Conservation (phyloP, 1,140 invertebrate genomes). For the Pomacea maculata region DNA sequence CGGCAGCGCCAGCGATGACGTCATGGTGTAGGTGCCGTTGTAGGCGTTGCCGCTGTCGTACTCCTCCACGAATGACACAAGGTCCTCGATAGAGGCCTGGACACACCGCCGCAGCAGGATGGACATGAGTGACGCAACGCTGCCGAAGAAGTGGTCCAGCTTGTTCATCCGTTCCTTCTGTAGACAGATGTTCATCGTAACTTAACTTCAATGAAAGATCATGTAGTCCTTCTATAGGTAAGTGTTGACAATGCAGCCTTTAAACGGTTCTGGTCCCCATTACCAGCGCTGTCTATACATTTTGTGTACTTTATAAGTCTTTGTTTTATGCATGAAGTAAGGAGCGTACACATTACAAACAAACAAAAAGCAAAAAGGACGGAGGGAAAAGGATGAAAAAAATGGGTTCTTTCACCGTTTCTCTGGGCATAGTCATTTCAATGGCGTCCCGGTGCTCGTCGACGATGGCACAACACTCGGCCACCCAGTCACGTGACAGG, state of each 20-base stretch:
- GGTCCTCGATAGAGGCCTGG: conserved; percentile 78
- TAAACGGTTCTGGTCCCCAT: no score
- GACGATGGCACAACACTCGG: conserved; percentile 78
- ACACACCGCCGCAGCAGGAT: conserved; percentile 79
- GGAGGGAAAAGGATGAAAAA: no score
- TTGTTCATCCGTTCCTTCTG: conserved; percentile 52
- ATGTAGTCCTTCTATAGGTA: no score
- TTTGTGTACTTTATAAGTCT: no score
- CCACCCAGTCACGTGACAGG: conserved; percentile 69
- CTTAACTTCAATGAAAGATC: no score
- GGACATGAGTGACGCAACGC: conserved; percentile 80
- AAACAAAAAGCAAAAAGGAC: no score
- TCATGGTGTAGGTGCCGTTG: conserved; percentile 54
- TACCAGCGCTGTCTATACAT: no score
- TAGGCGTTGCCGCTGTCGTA: conserved; percentile 68
- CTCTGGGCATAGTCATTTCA: conserved; percentile 70
- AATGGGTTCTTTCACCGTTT: conserved; percentile 18
- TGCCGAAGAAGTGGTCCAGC: conserved; percentile 74
- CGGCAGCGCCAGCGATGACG: conserved; percentile 53
- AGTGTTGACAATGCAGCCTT: no score
- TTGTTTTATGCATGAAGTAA: no score
- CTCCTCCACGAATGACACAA: conserved; percentile 74
- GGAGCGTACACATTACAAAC: background rate
- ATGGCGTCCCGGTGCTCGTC: conserved; percentile 72
- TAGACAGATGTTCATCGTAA: background rate